A percentile compares a stretch with the other conserved stretches of the same genome.
phyloP scores from a whole-genome alignment of 2,888 invertebrate genomes.

The Dryobota labecula region DNA sequence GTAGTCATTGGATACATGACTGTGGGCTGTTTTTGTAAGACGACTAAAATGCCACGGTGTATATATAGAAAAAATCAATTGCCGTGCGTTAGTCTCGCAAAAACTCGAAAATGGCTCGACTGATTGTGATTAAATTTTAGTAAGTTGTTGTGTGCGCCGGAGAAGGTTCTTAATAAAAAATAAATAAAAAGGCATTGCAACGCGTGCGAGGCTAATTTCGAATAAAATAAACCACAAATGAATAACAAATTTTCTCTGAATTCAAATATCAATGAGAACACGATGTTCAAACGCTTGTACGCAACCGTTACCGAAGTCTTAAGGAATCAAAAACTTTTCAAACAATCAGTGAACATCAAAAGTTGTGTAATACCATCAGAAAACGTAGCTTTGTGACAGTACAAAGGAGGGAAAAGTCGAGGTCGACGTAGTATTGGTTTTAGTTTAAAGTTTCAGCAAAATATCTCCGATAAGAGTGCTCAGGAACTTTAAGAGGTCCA shows the following conservation, averaged over 20 bases:
- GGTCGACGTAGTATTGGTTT: slow-evolving; percentile 77
- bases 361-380: slow-evolving; percentile 81
- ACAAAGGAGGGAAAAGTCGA: slow-evolving; percentile 63
- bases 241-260: slow-evolving; percentile 28
- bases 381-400: slow-evolving; percentile 75
- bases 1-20: too few relatives aligned
- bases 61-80: too few relatives aligned
- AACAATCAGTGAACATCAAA: slow-evolving; percentile 77
- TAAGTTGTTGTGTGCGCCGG: too few relatives aligned
- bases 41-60: too few relatives aligned
- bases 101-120: too few relatives aligned
- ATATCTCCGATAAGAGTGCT: slow-evolving; percentile 70
- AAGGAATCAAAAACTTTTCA: slow-evolving; percentile 68
- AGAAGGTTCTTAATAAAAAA: too few relatives aligned
- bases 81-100: too few relatives aligned
- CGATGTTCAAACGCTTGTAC: slow-evolving; percentile 19
- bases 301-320: slow-evolving; percentile 49
- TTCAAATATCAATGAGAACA: slow-evolving; percentile 49
- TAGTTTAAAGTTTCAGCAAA: slow-evolving; percentile 72
- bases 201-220: too few relatives aligned
- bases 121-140: too few relatives aligned
- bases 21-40: too few relatives aligned
- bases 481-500: slow-evolving; percentile 45
- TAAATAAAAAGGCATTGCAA: too few relatives aligned
- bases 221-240: too few relatives aligned